Evolutionary conservation across 1,140 invertebrate species (phyloP), one percentile per base, ranked within the genome.

Genomic region (Psilanteris sp.): DNA sequence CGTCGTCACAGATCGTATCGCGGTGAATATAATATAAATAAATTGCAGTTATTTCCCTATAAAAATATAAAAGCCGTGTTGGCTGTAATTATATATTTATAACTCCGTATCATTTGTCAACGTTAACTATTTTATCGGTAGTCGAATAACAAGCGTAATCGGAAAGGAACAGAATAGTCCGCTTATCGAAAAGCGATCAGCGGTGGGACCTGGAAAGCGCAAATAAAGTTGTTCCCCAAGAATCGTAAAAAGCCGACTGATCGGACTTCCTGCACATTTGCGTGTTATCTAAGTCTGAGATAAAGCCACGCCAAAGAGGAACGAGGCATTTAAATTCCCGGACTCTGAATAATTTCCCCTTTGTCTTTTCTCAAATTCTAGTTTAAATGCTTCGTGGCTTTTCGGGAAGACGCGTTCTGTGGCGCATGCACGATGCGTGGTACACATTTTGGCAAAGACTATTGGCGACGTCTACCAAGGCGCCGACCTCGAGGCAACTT

Each of bases 281-380:
- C 15, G 20, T 44, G 61, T 54, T 66, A 54, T 66, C 61, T 66
- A 32, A 46, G 26, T 18, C 29, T 27, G 8, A 37, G 61, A 66
- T 36, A 54, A 29, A 44, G 48, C 29, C 34, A 54, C 37, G 48
- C 48, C 48, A 16, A 24, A 18, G 27, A 62, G 16, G 46, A 64
- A 34, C 36, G 46, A 44, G 61, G 36, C 50, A 55, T 67, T 67
- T 55, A 55, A 67, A 67, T 67, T 55, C 62, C 32, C 50, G 39
- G 50, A 13, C 50, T 16, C 8, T 37, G 62, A 67, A 55, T 67
- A 55, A 66, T 66, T 37, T 54, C 20, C 18, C 36, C 29, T 52
- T 52, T 54, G 48, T 66, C 39, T 37, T 66, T 66, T 62, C 32
- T 20, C n/a, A 34, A 62, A 62, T 48, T 62, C 32, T 50, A 15